Evolutionary conservation across 2,888 invertebrate species (phyloP).

Genomic region (Trichogramma dendrolimi): DNA sequence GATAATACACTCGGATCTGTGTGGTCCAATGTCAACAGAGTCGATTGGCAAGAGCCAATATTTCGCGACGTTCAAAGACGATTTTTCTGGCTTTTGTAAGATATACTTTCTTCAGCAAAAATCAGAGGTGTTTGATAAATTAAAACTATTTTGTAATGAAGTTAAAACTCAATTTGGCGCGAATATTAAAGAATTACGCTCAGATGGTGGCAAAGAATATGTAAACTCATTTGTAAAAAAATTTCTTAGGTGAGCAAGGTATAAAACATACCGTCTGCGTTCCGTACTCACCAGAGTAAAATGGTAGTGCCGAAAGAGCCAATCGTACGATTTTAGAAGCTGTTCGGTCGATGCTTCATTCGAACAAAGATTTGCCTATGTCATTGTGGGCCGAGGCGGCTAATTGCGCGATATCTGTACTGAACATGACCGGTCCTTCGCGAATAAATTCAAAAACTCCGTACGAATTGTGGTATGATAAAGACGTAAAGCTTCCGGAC

Average conservation of each 20-base stretch:
- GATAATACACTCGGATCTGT: background rate
- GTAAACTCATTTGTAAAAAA: conserved; percentile 22
- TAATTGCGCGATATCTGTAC: conserved; percentile 23
- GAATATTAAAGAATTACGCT: conserved; percentile 29
- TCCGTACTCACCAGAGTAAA: conserved; percentile 26
- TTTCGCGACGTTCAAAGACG: conserved; percentile 8
- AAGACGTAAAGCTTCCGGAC: conserved; percentile 9
- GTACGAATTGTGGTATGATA: conserved; percentile 26
- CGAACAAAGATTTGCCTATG: conserved; percentile 23
- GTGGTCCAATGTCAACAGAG: conserved; percentile 2
- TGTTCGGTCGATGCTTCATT: conserved; percentile 26
- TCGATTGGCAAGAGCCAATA: conserved; percentile 10
- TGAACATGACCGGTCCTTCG: conserved; percentile 27
- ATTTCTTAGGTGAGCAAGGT: conserved; percentile 22
- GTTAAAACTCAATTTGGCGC: conserved; percentile 26
- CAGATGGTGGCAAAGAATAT: conserved; percentile 31
- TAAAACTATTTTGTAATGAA: conserved; percentile 17
- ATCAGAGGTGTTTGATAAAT: conserved; percentile 14
- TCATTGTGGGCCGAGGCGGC: conserved; percentile 29
- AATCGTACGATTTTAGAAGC: conserved; percentile 27
- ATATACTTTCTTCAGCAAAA: conserved; percentile 4
- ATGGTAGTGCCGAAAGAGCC: conserved; percentile 26
- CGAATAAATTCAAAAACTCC: conserved; percentile 20
- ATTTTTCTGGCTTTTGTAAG: conserved; percentile 3
- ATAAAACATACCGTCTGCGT: conserved; percentile 27